These are phyloP conservation scores for Lasaia peninsularis DNA, from an alignment of 1,140 invertebrate genomes.

Conservation along the genomic window DNA sequence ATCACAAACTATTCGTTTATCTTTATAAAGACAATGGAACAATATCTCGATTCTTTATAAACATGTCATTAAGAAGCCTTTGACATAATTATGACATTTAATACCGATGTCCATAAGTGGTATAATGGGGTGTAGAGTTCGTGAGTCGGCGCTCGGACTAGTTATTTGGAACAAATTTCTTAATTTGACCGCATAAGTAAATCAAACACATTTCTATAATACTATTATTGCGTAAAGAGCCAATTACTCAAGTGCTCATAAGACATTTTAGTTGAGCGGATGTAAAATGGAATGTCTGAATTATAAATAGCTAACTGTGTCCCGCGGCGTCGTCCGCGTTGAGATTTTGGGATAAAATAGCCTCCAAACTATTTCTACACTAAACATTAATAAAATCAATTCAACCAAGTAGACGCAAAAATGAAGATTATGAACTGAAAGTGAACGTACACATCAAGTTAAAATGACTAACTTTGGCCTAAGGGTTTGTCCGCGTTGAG, in stretches of 20 bases:
- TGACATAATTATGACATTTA: background rate
- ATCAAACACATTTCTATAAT: conserved; percentile 13
- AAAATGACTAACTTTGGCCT: too few species aligned
- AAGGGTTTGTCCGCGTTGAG: too few species aligned
- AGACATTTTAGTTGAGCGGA: conserved; percentile 4
- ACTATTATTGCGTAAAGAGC: conserved; percentile 1
- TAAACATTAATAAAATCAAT: too few species aligned
- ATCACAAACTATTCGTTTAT: too few species aligned
- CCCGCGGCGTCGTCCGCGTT: background rate
- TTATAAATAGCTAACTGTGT: background rate
- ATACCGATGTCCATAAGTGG: background rate
- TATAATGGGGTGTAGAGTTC: conserved; percentile 17
- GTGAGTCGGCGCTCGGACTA: conserved; percentile 30
- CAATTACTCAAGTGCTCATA: conserved; percentile 3
- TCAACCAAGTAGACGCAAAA: too few species aligned
- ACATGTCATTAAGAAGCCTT: background rate
- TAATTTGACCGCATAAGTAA: conserved; percentile 34
- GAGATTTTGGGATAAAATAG: too few species aligned
- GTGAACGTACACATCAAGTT: too few species aligned
- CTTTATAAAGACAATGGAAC: too few species aligned
- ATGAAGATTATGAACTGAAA: too few species aligned
- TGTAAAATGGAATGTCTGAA: conserved; percentile 6
- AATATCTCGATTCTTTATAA: too few species aligned
- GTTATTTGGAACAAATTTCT: conserved; percentile 39
- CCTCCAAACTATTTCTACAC: too few species aligned